Evolutionary conservation across 2,113 vertebrate genomes (phyloP), one percentile per base, ranked within the genome.

Genomic region (Cettia cetti): DNA sequence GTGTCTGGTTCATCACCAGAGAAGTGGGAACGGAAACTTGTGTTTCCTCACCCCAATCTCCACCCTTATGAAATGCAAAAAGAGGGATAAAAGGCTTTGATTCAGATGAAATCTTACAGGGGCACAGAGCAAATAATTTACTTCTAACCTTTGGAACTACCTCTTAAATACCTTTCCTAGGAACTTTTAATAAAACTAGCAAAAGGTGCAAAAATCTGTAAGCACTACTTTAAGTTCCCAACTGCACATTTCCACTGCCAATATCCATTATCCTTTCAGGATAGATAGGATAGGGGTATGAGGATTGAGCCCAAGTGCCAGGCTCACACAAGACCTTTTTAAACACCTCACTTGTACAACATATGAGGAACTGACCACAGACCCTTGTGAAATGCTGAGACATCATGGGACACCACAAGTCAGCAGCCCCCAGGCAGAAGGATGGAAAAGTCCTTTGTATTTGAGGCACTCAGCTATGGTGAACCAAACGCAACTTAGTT

Each of bases 11-110:
- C 93, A 83, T 89, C 92, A 93, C 60, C 69, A 81, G 44, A 11
- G 0, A 75, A 33, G 65, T 39, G 72, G 65, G 90, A 93, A 44
- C 1, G 5, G 83, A 95, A 96, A 89, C 69, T 72, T 59, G 30
- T 9, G 12, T 83, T 96, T 91, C 90, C 83, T 88, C 78, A 86
- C 44, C 53, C 76, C 90, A 37, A 10, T 61, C 56, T 82, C 92
- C 76, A 69, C 49, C 77, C 80, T 75, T 64, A 42, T 26, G 70
- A 81, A 91, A 92, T 65, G 26, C 72, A 94, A 95, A 82, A 31
- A 78, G 50, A 90, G 22, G 60, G 42, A 81, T 91, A 90, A 95
- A 95, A 93, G 79, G 53, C 60, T 88, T 85, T 60, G 69, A 89
- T 86, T 92, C 80, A 89, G 76, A 63, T 56, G 60, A 95, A 95